These are phyloP conservation scores for Timema podura DNA, from an alignment of 2,888 invertebrate genomes.

Conservation along the genomic window DNA sequence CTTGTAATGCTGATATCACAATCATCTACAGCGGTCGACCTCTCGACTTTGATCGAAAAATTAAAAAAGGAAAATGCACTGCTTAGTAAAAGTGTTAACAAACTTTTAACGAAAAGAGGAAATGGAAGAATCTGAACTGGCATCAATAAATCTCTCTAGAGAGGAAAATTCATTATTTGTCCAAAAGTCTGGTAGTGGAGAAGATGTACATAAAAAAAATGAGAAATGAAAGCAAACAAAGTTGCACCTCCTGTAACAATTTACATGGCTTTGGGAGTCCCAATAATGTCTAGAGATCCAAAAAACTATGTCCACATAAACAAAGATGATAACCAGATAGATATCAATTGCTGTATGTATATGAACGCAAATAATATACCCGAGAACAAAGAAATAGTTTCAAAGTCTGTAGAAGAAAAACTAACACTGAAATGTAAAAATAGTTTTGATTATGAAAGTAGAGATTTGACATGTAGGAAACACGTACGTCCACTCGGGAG, in stretches of 20 bases:
- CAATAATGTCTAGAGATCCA: too few relatives aligned
- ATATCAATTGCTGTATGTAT: too few relatives aligned
- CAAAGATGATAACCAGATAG: too few relatives aligned
- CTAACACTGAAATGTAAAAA: too few relatives aligned
- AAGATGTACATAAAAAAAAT: not conserved
- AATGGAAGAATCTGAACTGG: not conserved
- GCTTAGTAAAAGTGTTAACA: conserved; percentile 3
- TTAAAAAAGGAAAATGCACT: conserved; percentile 16
- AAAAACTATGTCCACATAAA: too few relatives aligned
- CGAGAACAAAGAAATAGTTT: too few relatives aligned
- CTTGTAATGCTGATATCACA: conserved; percentile 3
- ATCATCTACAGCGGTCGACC: not conserved
- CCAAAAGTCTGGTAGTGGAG: not conserved
- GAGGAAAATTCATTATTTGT: not conserved
- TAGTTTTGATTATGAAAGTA: too few relatives aligned
- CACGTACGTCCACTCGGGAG: not conserved
- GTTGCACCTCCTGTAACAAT: not conserved
- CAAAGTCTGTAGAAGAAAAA: too few relatives aligned
- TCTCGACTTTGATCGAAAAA: conserved; percentile 10
- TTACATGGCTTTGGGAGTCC: not conserved
- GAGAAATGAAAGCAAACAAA: not conserved
- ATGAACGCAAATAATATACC: too few relatives aligned
- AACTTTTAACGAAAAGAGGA: conserved; percentile 14
- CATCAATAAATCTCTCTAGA: not conserved
- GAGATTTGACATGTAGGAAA: not conserved